phyloP scores from a whole-genome alignment of 2,113 vertebrate genomes.

The Alexandromys fortis region DNA sequence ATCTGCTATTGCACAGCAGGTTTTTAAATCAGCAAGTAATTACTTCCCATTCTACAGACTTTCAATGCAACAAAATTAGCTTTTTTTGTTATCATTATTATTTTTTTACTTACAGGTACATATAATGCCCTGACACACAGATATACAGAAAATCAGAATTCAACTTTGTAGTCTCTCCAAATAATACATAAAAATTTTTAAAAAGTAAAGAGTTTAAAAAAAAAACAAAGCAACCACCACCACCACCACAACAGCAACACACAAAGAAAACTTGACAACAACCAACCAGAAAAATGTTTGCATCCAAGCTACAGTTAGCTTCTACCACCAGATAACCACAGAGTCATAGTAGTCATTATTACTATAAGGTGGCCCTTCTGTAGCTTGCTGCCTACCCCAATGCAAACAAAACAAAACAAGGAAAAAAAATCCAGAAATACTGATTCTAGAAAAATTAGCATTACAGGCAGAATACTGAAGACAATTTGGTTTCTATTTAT shows the following conservation, averaged over 20 bases:
- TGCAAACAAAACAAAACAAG: neutral
- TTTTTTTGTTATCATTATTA: neutral
- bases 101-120: neutral
- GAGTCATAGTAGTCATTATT: neutral
- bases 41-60: neutral
- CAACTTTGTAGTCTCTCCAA: neutral
- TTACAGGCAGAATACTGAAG: neutral
- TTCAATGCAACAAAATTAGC: neutral
- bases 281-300: neutral
- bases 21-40: slow-evolving; percentile 24
- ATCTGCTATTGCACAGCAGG: slow-evolving; percentile 30
- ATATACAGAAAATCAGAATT: neutral
- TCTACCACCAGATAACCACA: neutral
- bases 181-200: neutral
- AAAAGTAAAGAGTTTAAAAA: neutral
- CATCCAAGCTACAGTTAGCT: neutral
- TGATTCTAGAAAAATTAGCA: neutral
- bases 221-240: neutral
- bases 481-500: slow-evolving; percentile 13
- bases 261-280: neutral
- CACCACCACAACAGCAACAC: neutral
- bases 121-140: neutral
- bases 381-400: neutral
- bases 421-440: neutral
- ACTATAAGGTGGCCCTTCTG: neutral